Evolutionary conservation across 1,140 invertebrate genomes (phyloP), one percentile per base, ranked within the genome.

Genomic region (Leptinotarsa texana): DNA sequence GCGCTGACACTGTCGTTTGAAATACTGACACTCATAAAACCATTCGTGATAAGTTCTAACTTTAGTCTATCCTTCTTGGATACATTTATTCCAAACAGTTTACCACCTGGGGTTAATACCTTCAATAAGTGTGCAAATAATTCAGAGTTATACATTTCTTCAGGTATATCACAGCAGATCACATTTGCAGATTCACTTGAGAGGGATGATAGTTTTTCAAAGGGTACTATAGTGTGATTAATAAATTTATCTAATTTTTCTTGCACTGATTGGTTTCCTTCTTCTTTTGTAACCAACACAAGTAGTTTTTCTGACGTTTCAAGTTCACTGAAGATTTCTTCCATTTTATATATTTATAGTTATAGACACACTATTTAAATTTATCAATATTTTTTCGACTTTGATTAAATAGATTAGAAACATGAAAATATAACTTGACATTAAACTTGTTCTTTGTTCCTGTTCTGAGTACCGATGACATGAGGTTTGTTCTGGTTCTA

Each of bases 21-120:
- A 74, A 84, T 85, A 22, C 75, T 77, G 6, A 90, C 84, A 80
- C 91, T 88, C 51, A 89, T 82, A 81, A 92, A 92, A 13, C 92
- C 92, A 82, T 87, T 89, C 1, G 92, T 80, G 81, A 90, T 92
- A 15, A 93, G 83, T 51, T 84, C 82, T 61, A 88, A 88, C 13
- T 87, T 76, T 27, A 86, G 80, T 72, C 84, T 33, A 78, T 76
- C 65, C 78, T 82, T 4, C 86, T 80, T 47, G 86, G 86, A 73
- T 81, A 82, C 67, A 79, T 84, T 69, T 86, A 83, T 74, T 84
- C 86, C 48, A 86, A 77, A 69, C 4, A 81, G 48, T 75, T 75
- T 51, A 4, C 79, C 78, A 51, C 88, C 83, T 70, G 87, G 79
- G 82, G 86, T 88, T 17, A 79, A 68, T 27, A 79, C 21, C 33